Conservation (phyloP, 2,888 invertebrate genomes). For the Protodeltote pygarga region DNA sequence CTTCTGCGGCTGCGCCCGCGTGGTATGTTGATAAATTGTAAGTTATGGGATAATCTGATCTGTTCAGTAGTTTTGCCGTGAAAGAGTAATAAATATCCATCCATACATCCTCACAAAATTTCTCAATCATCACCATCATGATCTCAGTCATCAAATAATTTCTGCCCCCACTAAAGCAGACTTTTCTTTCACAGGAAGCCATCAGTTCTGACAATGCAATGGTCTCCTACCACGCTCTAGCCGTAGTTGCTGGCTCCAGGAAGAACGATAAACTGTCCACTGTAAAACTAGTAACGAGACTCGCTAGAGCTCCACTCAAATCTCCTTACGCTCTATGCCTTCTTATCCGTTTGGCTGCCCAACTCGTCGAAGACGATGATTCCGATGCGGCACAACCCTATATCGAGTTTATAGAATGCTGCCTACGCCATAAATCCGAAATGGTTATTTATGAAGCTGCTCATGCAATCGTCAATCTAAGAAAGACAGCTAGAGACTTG, state of each 20-base stretch:
- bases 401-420: constrained; percentile 97
- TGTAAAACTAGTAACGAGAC: constrained; percentile 96
- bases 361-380: constrained; percentile 96
- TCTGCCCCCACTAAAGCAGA: neutral
- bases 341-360: constrained; percentile 97
- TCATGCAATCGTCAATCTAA: constrained; percentile 97
- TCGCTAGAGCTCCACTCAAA: constrained; percentile 93
- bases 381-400: constrained; percentile 90
- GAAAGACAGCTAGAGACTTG: constrained; percentile 94
- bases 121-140: neutral
- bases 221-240: constrained; percentile 99
- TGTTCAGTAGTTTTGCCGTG: too few relatives aligned
- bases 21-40: too few relatives aligned
- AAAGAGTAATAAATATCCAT: too few relatives aligned
- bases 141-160: neutral
- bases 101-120: too few relatives aligned
- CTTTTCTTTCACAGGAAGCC: constrained; percentile 72
- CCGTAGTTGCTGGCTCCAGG: constrained; percentile 97
- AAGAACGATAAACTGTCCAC: constrained; percentile 98
- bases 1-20: too few relatives aligned
- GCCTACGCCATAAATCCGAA: constrained; percentile 98
- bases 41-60: too few relatives aligned
- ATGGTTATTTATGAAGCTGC: constrained; percentile 99
- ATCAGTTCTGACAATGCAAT: constrained; percentile 89
- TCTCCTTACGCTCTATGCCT: constrained; percentile 98